phyloP scores from a whole-genome alignment of 2,113 vertebrate species.

The Gymnobelideus leadbeateri region DNA sequence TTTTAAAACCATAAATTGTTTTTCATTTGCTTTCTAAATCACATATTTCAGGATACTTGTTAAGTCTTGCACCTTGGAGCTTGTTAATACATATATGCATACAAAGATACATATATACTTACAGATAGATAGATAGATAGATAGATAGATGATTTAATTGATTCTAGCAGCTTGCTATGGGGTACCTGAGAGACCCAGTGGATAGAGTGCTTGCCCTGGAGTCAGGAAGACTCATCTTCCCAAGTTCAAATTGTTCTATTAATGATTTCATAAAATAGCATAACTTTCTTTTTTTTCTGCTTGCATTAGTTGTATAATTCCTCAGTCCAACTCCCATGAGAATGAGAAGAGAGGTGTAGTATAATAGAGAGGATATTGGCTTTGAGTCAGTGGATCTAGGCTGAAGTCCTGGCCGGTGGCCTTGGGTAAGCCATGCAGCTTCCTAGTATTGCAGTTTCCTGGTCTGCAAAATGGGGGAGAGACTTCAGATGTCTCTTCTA shows the following conservation, averaged over 20 bases:
- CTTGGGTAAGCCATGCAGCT: not conserved
- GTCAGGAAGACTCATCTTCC: not conserved
- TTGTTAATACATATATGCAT: not conserved
- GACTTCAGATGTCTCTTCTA: not conserved
- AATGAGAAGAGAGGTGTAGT: not conserved
- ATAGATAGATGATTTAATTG: no score
- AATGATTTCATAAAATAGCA: not conserved
- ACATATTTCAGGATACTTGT: slow-evolving; percentile 17
- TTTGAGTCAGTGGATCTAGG: not conserved
- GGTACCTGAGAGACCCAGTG: not conserved
- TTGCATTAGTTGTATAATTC: not conserved
- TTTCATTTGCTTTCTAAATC: not conserved
- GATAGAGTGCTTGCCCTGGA: not conserved
- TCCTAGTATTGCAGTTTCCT: not conserved
- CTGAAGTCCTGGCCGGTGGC: not conserved
- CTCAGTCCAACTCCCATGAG: not conserved
- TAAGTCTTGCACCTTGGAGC: not conserved
- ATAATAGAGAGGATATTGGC: not conserved
- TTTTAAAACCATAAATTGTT: slow-evolving; percentile 9
- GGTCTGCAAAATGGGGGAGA: not conserved
- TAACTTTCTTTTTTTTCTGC: not conserved
- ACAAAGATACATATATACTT: no score
- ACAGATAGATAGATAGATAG: no score
- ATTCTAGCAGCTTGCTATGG: not conserved
- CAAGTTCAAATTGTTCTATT: not conserved